Evolutionary conservation across 2,797 vertebrate species (phyloP).

Genomic region (Coracias cyanogaster): DNA sequence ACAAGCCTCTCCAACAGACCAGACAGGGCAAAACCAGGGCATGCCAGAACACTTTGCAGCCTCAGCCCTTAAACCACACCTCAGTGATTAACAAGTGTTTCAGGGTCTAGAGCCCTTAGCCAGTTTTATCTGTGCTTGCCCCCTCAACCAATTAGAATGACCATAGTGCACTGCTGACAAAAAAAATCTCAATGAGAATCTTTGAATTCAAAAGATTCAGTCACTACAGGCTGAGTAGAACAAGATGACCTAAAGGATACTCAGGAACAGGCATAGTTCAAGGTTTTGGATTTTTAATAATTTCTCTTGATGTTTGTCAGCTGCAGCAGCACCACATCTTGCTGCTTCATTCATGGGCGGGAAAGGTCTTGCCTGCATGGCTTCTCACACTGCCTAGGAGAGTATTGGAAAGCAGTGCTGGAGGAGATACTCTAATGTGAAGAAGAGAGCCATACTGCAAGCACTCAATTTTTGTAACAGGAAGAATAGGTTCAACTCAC

Average conservation of each 20-base stretch:
- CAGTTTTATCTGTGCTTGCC: no score
- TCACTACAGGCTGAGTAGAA: background rate
- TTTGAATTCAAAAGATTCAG: background rate
- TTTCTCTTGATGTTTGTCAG: background rate
- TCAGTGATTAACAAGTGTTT: no score
- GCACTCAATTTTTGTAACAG: accelerated
- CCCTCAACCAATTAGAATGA: no score
- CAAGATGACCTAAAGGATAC: background rate
- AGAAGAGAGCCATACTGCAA: background rate
- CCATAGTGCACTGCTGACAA: no score
- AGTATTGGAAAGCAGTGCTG: accelerated
- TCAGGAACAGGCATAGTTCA: background rate
- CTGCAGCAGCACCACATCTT: background rate
- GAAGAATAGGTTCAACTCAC: background rate
- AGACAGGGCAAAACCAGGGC: no score
- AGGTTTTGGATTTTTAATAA: background rate
- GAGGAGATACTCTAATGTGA: background rate
- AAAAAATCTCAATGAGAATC: background rate
- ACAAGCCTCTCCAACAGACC: no score
- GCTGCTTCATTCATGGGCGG: background rate
- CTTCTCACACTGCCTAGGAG: background rate
- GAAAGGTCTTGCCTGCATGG: background rate
- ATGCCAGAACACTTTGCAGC: no score
- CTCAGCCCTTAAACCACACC: no score
- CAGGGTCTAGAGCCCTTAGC: no score